Evolutionary conservation across 2,113 vertebrate species (phyloP), one percentile per base, ranked within the genome.

Genomic region (Cephalopterus ornatus): DNA sequence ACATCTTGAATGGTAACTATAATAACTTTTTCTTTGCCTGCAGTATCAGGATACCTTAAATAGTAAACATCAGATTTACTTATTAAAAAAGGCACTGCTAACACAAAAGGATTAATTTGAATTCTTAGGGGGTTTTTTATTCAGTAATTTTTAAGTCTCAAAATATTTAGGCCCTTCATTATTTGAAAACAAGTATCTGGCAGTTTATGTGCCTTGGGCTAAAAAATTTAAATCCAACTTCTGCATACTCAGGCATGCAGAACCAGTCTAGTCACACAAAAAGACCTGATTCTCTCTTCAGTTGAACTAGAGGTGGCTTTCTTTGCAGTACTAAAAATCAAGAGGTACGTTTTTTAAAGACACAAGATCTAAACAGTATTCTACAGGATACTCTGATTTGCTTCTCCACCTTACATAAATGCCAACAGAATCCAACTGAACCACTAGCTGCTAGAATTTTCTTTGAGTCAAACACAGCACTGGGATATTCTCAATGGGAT

Each of bases 401-500:
- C 27, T 78, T 71, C n/a, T 46, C 3, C 23, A 76, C 21, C 46
- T 87, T 27, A 63, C 23, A 11, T 8, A 67, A 93, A 58, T 9
- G 4, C 39, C 58, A 26, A 55, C 4, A 50, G 47, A 72, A 50
- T 13, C 13, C 55, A 62, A n/a, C 77, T 77, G 53, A 66, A 74
- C 20, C 30, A 37, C 10, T 37, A 55, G 18, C 26, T 85, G 46
- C 26, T 35, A 9, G 9, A n/a, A 83, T 74, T 63, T 49, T 47
- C 26, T 70, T 35, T 30, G 47, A 59, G 18, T 47, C 37, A 88
- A 68, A 46, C 5, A 58, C 19, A 80, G 37, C 28, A 41, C 1
- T 1, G n/a, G n/a, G n/a, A n/a, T 32, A 4, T 58, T 70, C 44
- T n/a, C 27, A 12, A 12, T 0, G 0, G 30, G 13, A 68, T 73